These are phyloP conservation scores for Tylochromis polylepis DNA, from an alignment of 2,113 vertebrate genomes.

Conservation along the genomic window DNA sequence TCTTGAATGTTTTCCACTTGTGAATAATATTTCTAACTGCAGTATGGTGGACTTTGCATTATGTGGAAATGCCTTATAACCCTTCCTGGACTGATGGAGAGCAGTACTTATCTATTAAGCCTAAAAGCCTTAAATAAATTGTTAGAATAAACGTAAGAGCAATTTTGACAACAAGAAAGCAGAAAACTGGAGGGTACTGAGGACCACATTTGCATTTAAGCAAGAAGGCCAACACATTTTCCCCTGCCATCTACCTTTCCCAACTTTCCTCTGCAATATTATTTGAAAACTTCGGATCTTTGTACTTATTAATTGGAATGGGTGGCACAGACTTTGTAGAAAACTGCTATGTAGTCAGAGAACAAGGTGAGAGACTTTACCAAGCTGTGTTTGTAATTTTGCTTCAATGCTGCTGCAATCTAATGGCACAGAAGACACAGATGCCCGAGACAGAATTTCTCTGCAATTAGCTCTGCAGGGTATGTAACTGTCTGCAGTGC, in stretches of 20 bases:
- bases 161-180: background rate
- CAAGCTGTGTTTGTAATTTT: constrained; percentile 34
- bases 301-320: constrained; percentile 40
- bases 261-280: background rate
- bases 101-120: background rate
- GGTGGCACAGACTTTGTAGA: background rate
- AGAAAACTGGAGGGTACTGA: background rate
- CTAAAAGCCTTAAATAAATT: background rate
- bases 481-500: constrained; percentile 41
- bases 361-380: constrained; percentile 3
- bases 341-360: constrained; percentile 27
- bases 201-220: background rate
- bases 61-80: background rate
- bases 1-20: background rate
- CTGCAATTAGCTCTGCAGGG: constrained; percentile 52
- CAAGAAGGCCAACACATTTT: background rate
- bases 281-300: constrained; percentile 35
- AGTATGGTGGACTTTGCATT: background rate
- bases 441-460: constrained; percentile 38
- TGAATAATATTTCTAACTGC: background rate
- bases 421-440: background rate
- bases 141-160: background rate
- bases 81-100: background rate
- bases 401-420: background rate
- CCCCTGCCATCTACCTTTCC: background rate